These are phyloP conservation scores for Phaethon lepturus DNA, from an alignment of 2,113 vertebrate species.

Conservation along the genomic window DNA sequence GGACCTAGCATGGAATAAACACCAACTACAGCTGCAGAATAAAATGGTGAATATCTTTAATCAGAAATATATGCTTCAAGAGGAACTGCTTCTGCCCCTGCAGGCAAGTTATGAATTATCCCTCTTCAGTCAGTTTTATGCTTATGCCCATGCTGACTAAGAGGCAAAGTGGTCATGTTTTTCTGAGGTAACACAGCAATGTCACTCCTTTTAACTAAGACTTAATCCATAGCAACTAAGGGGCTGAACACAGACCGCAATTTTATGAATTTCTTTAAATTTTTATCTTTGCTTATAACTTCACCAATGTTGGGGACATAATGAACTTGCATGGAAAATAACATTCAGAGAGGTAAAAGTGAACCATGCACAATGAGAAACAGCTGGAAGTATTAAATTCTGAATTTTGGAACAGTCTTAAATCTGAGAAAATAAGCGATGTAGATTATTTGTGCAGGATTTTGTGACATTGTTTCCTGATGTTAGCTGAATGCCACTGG, in stretches of 20 bases:
- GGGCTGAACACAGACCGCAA: background rate
- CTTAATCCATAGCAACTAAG: background rate
- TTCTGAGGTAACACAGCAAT: background rate
- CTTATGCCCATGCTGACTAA: background rate
- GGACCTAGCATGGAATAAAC: background rate
- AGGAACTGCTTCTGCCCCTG: background rate
- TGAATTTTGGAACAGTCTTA: background rate
- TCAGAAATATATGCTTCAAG: background rate
- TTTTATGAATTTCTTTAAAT: background rate
- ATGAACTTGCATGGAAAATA: background rate
- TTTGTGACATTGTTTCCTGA: background rate
- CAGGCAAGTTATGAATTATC: background rate
- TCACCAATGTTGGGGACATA: background rate
- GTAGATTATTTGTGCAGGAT: background rate
- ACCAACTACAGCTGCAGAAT: background rate
- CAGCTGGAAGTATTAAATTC: background rate
- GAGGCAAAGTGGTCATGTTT: background rate
- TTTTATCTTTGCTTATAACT: background rate
- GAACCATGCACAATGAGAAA: background rate
- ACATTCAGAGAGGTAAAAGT: background rate
- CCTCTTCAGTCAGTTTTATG: background rate
- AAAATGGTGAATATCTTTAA: background rate
- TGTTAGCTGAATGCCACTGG: background rate
- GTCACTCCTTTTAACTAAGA: background rate
- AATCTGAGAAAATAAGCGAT: background rate